A percentile compares a stretch with the other conserved stretches of the same genome.
Evolutionary conservation across 2,888 invertebrate species (phyloP).

Genomic region (Steromphala cineraria): DNA sequence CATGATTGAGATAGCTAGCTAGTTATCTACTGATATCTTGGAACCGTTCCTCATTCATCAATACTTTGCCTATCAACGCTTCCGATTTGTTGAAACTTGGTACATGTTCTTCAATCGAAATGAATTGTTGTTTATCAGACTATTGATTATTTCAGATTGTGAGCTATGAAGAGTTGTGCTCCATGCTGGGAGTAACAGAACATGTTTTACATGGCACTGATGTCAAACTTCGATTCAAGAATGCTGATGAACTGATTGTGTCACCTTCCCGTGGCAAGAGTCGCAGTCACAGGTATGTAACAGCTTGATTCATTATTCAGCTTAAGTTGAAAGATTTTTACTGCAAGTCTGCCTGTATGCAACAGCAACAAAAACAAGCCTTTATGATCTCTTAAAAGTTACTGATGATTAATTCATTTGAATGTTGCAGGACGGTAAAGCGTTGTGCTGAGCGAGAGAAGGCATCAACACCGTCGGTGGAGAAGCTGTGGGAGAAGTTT

Average conservation of each 20-base stretch:
- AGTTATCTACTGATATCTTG: too few relatives aligned
- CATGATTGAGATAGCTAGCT: neutral
- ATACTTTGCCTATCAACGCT: too few relatives aligned
- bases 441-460: conserved; percentile 38
- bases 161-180: conserved; percentile 61
- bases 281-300: conserved; percentile 40
- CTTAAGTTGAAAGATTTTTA: neutral
- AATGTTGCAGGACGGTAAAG: neutral
- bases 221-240: conserved; percentile 57
- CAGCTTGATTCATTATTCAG: neutral
- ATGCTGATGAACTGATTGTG: conserved; percentile 67
- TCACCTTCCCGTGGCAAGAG: conserved; percentile 63
- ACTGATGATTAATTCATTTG: too few relatives aligned
- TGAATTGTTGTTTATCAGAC: neutral
- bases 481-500: conserved; percentile 33
- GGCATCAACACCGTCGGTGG: conserved; percentile 50
- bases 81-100: too few relatives aligned
- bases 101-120: too few relatives aligned
- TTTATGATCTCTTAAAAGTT: neutral
- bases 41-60: too few relatives aligned
- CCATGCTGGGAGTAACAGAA: conserved; percentile 62
- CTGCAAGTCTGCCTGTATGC: too few relatives aligned
- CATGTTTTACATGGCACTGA: conserved; percentile 55
- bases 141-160: conserved; percentile 56
- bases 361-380: neutral